Conservation (phyloP, 1,140 invertebrate genomes). For the Drosophila orena region DNA sequence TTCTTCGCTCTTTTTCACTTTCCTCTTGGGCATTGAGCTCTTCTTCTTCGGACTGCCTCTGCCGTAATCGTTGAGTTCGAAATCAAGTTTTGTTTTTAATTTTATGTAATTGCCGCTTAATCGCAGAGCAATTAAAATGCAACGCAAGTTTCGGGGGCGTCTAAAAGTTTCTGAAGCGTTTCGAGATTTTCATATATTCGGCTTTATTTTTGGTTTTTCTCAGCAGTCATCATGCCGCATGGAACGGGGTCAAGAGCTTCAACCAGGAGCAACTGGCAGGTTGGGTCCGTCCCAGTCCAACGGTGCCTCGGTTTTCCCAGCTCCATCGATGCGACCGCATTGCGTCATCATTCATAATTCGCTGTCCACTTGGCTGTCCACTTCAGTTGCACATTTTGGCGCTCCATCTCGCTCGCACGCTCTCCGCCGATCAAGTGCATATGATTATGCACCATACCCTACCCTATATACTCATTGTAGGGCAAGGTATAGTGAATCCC, state of each 20-base stretch:
- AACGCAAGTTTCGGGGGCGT: constrained; percentile 49
- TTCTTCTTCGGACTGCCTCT: constrained; percentile 25
- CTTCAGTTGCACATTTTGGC: constrained; percentile 68
- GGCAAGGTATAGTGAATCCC: not conserved
- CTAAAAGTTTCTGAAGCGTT: constrained; percentile 52
- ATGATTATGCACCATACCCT: constrained; percentile 48
- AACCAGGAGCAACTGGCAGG: constrained; percentile 40
- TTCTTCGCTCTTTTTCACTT: constrained; percentile 44
- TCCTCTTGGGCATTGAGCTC: constrained; percentile 49
- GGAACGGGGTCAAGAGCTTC: constrained; percentile 74
- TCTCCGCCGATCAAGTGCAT: constrained; percentile 43
- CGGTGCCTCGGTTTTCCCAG: constrained; percentile 41
- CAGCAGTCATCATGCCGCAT: constrained; percentile 25
- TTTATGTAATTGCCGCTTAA: constrained; percentile 78
- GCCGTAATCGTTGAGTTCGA: constrained; percentile 75
- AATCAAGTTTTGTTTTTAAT: constrained; percentile 66
- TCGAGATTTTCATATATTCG: constrained; percentile 25
- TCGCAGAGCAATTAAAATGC: constrained; percentile 76
- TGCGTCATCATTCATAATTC: constrained; percentile 79
- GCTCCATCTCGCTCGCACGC: constrained; percentile 26
- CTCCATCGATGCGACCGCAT: constrained; percentile 45
- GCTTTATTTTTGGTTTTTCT: constrained; percentile 11
- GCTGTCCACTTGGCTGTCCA: constrained; percentile 79
- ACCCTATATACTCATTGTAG: not conserved
- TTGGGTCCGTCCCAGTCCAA: constrained; percentile 27